Evolutionary conservation across 2,113 vertebrate species (phyloP).

Genomic region (Urocolius indicus): DNA sequence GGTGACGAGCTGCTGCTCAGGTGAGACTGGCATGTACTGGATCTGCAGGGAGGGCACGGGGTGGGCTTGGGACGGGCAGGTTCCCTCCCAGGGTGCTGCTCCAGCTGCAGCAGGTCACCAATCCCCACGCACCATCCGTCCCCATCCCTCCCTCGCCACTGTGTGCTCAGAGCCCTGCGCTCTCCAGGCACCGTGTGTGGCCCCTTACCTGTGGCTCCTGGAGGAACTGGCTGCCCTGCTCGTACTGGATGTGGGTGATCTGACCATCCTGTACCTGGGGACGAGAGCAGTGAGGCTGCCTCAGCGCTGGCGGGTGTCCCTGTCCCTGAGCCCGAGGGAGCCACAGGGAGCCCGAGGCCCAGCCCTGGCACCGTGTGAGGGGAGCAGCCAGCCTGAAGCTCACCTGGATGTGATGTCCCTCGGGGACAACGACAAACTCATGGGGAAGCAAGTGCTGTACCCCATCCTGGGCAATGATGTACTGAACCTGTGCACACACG

Average conservation of each 20-base stretch:
- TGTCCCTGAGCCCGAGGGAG: background rate
- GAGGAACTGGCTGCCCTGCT: slow-evolving; percentile 87
- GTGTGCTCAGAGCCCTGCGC: background rate
- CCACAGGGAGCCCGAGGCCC: background rate
- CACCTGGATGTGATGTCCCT: slow-evolving; percentile 97
- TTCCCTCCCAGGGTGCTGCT: background rate
- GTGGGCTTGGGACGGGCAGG: background rate
- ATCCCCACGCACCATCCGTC: background rate
- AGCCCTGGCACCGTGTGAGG: rapidly evolving
- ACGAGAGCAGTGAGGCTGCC: rapidly evolving
- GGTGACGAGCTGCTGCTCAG: slow-evolving; percentile 89
- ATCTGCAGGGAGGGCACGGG: slow-evolving; percentile 76
- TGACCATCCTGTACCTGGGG: slow-evolving; percentile 92
- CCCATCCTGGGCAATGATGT: slow-evolving; percentile 95
- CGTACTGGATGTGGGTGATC: slow-evolving; percentile 94
- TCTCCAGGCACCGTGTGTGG: too few relatives aligned
- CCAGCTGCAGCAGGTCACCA: background rate
- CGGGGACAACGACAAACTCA: slow-evolving; percentile 93
- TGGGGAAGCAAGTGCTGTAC: slow-evolving; percentile 93
- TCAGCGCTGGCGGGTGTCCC: rapidly evolving
- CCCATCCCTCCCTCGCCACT: background rate
- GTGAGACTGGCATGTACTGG: slow-evolving; percentile 91
- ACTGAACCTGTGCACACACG: slow-evolving; percentile 88
- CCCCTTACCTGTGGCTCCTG: slow-evolving; percentile 88
- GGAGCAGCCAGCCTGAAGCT: background rate